Evolutionary conservation across 1,140 invertebrate species (phyloP).

Genomic region (Apis mellifera): DNA sequence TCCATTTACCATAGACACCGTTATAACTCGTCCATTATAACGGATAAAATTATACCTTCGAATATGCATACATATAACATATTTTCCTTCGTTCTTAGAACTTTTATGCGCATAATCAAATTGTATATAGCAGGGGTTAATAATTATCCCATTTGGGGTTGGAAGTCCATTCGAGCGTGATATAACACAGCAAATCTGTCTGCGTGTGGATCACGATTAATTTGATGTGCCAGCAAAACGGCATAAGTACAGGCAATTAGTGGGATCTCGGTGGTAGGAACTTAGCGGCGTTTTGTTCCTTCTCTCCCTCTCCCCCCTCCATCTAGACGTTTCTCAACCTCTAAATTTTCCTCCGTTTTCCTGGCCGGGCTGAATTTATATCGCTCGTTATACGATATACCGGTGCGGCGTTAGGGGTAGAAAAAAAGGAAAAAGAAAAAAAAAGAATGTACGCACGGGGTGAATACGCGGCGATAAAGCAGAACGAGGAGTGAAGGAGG

Average conservation of each 20-base stretch:
- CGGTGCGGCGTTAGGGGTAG: not conserved
- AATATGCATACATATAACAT: too few relatives aligned
- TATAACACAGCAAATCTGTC: not conserved
- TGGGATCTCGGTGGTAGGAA: not conserved
- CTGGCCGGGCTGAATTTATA: constrained; percentile 41
- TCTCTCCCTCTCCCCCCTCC: not conserved
- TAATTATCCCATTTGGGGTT: too few relatives aligned
- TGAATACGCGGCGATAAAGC: constrained; percentile 32
- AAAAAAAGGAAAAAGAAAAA: too few relatives aligned
- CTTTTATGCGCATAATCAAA: too few relatives aligned
- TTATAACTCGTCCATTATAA: too few relatives aligned
- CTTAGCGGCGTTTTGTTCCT: constrained; percentile 21
- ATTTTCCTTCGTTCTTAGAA: too few relatives aligned
- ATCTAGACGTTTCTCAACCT: not conserved
- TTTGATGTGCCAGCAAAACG: constrained; percentile 25
- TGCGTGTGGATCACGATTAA: constrained; percentile 32
- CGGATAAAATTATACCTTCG: too few relatives aligned
- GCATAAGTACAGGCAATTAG: constrained; percentile 47
- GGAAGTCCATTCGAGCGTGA: not conserved
- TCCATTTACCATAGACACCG: too few relatives aligned
- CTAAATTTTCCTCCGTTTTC: constrained; percentile 32
- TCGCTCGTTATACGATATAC: constrained; percentile 16
- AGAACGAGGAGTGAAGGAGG: not conserved
- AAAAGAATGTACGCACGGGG: constrained; percentile 16
- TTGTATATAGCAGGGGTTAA: too few relatives aligned